A percentile compares a stretch with the other conserved stretches of the same genome.
These are phyloP conservation scores for Pachyseris speciosa DNA, from an alignment of 64 coral and sea anemone species.

Conservation along the genomic window DNA sequence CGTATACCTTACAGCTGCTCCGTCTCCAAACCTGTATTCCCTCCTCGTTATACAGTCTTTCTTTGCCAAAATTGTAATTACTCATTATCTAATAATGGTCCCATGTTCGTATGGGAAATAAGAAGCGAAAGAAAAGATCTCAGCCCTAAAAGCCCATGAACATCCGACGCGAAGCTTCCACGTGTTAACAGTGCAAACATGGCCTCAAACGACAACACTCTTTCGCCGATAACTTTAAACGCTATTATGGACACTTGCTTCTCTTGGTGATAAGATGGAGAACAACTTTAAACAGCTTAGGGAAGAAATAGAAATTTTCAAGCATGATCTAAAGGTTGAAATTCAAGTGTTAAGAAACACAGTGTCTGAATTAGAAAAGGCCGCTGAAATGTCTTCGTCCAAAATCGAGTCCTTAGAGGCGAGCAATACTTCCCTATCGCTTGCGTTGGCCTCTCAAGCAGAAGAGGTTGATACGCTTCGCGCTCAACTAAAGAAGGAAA, in stretches of 20 bases:
- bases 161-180: neutral
- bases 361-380: neutral
- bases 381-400: neutral
- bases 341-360: neutral
- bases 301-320: neutral
- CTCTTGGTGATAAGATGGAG: neutral
- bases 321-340: neutral
- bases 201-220: neutral
- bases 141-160: neutral
- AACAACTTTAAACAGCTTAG: neutral
- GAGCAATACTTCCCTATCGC: neutral
- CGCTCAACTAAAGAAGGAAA: neutral
- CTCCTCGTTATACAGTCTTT: neutral
- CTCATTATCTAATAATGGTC: neutral
- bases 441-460: neutral
- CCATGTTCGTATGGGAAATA: neutral
- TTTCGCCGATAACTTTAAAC: neutral
- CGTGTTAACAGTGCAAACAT: neutral
- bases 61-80: neutral
- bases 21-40: neutral
- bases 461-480: neutral
- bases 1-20: no score
- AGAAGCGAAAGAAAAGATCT: neutral
- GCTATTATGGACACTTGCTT: constrained; percentile 11
- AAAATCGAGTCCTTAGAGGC: neutral